Evolutionary conservation across 1,140 invertebrate species (phyloP), one percentile per base, ranked within the genome.

Genomic region (Drosophila murphyi): DNA sequence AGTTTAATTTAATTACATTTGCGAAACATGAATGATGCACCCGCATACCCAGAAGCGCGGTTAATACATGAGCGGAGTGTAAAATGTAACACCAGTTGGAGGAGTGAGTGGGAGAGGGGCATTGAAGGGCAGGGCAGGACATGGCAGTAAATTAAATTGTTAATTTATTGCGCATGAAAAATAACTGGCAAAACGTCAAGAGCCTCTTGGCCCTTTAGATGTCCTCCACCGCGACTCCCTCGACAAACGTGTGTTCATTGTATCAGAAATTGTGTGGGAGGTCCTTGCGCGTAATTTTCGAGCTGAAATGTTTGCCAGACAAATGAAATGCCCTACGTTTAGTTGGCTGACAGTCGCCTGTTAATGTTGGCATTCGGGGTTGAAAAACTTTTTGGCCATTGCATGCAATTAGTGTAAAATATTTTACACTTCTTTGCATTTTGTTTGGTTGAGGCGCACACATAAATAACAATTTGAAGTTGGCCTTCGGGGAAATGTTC

Each of bases 151-250:
- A 88, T 88, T 89, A 88, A 88, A 88, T 83, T 88, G 80, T 88
- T 83, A 88, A 88, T 88, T 88, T 88, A 88, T 88, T 88, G 80
- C 85, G 55, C 80, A 78, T 71, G 85, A 69, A 88, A 88, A 88
- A 83, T 83, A 89, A 88, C 85, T 89, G 76, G 67, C 71, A 65
- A 71, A 86, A 69, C 62, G 78, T 71, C 56, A 72, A 52, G 56
- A 7, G 4, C 37, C 10, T 43, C 28, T 54, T 56, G 41, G 32
- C 63, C 50, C 50, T 3, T 34, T 31, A 10, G 3, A 6, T 8
- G 12, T 1, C 28, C 59, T 12, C 45, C 48, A 5, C 20, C n/a
- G 4, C n/a, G 32, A 7, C 37, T n/a, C 29, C 8, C 12, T 8
- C 28, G 2, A 20, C 45, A 10, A 45, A 1, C n/a, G 43, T 47